These are phyloP conservation scores for Oncorhynchus nerka DNA, from an alignment of 2,113 vertebrate genomes.

Conservation along the genomic window DNA sequence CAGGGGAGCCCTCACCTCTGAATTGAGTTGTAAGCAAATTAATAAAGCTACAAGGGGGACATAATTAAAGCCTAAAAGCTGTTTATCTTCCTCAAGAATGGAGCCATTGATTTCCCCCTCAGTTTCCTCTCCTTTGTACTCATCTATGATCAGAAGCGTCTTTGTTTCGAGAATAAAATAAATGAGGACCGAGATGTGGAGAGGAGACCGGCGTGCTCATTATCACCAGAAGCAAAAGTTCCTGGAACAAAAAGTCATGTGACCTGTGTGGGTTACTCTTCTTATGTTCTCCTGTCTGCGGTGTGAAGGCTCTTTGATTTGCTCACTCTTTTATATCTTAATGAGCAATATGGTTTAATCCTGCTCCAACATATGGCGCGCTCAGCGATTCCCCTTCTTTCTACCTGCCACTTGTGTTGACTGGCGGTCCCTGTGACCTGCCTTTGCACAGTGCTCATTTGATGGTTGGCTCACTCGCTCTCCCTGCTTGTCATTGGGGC, in stretches of 20 bases:
- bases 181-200: constrained; percentile 48
- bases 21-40: constrained; percentile 67
- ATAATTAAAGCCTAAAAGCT: constrained; percentile 71
- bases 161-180: constrained; percentile 59
- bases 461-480: constrained; percentile 51
- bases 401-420: constrained; percentile 34
- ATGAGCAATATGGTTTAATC: constrained; percentile 59
- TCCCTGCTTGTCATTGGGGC: constrained; percentile 35
- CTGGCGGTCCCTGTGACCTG: constrained; percentile 54
- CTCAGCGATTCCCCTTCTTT: constrained; percentile 43
- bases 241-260: constrained; percentile 65
- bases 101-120: constrained; percentile 59
- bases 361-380: constrained; percentile 39
- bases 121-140: constrained; percentile 56
- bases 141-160: constrained; percentile 66
- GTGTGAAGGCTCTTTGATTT: constrained; percentile 65
- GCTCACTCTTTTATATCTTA: constrained; percentile 59
- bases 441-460: constrained; percentile 41
- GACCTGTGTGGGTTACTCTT: constrained; percentile 63
- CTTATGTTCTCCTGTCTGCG: constrained; percentile 42
- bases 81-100: constrained; percentile 68
- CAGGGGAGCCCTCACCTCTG: constrained; percentile 54
- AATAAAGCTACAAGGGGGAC: constrained; percentile 63
- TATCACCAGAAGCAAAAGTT: constrained; percentile 70
- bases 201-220: constrained; percentile 67